Evolutionary conservation across 2,797 vertebrate genomes (phyloP).

Genomic region (Oreochromis mossambicus): DNA sequence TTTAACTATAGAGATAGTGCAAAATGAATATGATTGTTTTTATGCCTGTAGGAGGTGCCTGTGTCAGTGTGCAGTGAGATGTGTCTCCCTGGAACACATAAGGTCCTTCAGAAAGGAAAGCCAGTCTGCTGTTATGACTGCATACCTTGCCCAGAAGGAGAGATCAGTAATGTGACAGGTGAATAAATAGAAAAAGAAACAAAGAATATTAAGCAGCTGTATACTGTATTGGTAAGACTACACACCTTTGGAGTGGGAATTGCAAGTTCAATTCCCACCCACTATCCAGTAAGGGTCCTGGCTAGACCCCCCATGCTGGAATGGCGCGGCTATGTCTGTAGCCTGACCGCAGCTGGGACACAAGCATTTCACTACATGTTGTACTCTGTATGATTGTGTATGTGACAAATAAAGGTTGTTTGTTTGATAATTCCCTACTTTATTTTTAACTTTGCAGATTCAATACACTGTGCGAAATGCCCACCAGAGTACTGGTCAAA

Average conservation of each 20-base stretch:
- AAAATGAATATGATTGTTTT: neutral
- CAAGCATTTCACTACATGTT: neutral
- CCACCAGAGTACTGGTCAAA: slow-evolving; percentile 68
- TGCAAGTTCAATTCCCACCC: neutral
- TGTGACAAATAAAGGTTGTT: neutral
- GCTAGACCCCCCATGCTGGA: neutral
- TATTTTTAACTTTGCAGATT: slow-evolving; percentile 49
- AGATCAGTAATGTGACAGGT: slow-evolving; percentile 75
- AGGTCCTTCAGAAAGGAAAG: slow-evolving; percentile 68
- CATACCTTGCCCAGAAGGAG: slow-evolving; percentile 66
- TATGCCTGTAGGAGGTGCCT: slow-evolving; percentile 46
- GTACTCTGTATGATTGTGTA: neutral
- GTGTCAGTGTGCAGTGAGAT: slow-evolving; percentile 70
- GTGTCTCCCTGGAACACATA: slow-evolving; percentile 69
- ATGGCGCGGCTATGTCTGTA: neutral
- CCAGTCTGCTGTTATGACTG: slow-evolving; percentile 75
- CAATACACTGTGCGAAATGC: slow-evolving; percentile 68
- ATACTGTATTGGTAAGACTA: neutral
- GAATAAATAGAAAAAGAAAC: neutral
- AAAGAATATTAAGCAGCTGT: neutral
- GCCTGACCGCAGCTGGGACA: neutral
- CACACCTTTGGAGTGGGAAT: neutral
- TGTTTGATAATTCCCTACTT: neutral
- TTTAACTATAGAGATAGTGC: neutral
- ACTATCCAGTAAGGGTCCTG: neutral